These are phyloP conservation scores for Anguilla pacifica DNA, from an alignment of 2,797 vertebrate genomes.

Conservation along the genomic window DNA sequence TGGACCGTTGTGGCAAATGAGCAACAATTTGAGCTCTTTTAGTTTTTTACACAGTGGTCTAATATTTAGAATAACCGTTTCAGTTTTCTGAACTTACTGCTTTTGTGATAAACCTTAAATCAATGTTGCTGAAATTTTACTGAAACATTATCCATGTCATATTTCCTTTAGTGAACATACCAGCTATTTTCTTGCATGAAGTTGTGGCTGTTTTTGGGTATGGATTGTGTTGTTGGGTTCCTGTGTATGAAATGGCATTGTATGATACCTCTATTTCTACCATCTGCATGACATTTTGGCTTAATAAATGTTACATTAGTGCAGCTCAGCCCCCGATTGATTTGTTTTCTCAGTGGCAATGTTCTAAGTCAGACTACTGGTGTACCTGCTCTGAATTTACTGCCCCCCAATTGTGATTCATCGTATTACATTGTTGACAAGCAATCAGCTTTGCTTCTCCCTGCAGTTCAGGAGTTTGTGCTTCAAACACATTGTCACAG, in stretches of 20 bases:
- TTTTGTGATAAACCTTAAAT: too few species aligned
- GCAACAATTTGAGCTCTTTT: too few species aligned
- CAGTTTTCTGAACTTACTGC: too few species aligned
- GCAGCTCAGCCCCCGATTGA: background rate
- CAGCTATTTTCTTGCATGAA: too few species aligned
- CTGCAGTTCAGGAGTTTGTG: background rate
- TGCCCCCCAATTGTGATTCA: background rate
- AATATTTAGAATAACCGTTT: too few species aligned
- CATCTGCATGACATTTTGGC: background rate
- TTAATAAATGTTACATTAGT: background rate
- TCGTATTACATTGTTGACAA: background rate
- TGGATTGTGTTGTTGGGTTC: background rate
- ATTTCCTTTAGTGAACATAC: too few species aligned
- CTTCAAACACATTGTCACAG: background rate
- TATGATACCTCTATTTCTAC: background rate
- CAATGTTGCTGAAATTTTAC: too few species aligned
- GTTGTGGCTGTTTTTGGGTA: too few species aligned
- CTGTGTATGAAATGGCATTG: background rate
- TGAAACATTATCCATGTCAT: too few species aligned
- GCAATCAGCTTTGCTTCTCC: background rate
- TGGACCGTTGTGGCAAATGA: too few species aligned
- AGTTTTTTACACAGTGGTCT: too few species aligned
- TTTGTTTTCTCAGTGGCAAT: background rate
- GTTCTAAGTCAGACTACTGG: background rate
- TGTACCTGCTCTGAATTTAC: background rate